Conservation (phyloP, 35 echinoderm and acorn worm species). For the Lytechinus pictus region DNA sequence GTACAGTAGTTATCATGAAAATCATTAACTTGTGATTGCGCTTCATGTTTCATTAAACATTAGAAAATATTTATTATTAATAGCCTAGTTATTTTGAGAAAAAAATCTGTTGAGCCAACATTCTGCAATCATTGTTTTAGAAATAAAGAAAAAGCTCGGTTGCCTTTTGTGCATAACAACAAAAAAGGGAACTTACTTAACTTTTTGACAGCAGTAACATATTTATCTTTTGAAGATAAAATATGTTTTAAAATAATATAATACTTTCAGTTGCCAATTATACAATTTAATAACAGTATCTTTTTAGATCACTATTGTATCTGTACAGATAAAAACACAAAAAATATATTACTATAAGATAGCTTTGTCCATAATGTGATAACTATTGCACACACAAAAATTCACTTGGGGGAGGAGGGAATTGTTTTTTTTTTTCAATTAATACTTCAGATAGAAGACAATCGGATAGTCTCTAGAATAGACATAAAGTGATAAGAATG, state of each 20-base stretch:
- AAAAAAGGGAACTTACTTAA: neutral
- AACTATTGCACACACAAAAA: constrained; percentile 11
- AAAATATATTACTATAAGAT: neutral
- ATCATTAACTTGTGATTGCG: neutral
- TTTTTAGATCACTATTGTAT: neutral
- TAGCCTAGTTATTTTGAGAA: too few species aligned
- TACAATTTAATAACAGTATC: neutral
- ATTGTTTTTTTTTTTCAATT: neutral
- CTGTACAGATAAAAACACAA: neutral
- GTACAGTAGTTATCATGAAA: neutral
- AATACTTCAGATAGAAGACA: neutral
- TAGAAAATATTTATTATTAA: neutral
- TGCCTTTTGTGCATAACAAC: neutral
- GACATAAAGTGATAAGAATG: neutral
- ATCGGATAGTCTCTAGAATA: neutral
- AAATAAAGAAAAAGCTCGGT: neutral
- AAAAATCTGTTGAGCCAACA: neutral
- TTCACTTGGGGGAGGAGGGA: neutral
- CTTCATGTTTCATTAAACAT: neutral
- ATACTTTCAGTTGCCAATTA: neutral
- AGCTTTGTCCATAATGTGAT: neutral
- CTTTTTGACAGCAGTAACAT: neutral
- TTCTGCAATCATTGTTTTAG: neutral
- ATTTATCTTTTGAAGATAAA: neutral
- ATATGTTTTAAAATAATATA: neutral